Evolutionary conservation across 2,113 vertebrate species (phyloP).

Genomic region (Uria lomvia): DNA sequence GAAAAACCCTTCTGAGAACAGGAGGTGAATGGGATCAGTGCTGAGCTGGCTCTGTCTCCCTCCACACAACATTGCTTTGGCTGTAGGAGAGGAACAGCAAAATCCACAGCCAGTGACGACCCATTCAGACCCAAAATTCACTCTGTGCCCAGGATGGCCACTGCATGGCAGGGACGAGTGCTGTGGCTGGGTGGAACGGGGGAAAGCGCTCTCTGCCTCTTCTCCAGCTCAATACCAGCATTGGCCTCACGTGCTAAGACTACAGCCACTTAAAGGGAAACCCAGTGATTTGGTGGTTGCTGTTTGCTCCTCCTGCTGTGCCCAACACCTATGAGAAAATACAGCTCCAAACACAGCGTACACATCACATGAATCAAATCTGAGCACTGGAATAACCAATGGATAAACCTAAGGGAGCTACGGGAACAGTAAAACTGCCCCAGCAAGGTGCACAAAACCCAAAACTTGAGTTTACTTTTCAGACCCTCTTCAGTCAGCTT

Average conservation of each 20-base stretch:
- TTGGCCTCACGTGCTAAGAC: accelerated
- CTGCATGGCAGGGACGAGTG: accelerated
- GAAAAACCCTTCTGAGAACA: neutral
- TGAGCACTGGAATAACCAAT: neutral
- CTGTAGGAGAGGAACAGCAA: neutral
- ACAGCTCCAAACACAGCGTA: neutral
- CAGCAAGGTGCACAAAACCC: neutral
- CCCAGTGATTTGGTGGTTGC: neutral
- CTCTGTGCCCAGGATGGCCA: neutral
- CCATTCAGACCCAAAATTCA: neutral
- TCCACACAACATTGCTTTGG: neutral
- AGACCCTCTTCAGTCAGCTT: neutral
- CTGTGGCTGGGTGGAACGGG: neutral
- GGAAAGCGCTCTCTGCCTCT: neutral
- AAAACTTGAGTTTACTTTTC: neutral
- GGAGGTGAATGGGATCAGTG: neutral
- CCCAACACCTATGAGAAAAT: neutral
- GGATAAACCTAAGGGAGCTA: neutral
- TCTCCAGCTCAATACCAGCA: accelerated
- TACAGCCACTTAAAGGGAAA: neutral
- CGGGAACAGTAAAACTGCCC: neutral
- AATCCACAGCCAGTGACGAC: neutral
- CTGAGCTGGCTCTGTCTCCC: neutral
- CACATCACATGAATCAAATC: neutral
- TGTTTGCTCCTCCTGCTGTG: neutral